phyloP scores from a whole-genome alignment of 2,113 vertebrate genomes.

The Cairina moschata region DNA sequence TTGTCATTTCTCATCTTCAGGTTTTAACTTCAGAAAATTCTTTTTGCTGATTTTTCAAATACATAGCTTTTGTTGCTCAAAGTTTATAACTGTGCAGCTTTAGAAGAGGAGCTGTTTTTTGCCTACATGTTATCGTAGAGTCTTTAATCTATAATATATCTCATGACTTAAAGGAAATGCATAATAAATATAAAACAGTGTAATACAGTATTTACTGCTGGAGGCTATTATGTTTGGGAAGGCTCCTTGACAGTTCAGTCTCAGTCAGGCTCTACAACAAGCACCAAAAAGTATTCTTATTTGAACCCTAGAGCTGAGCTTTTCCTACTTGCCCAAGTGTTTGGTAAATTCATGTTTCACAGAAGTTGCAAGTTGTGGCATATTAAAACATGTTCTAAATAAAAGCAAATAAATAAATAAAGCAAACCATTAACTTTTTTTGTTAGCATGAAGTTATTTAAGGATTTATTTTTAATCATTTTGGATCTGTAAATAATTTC shows the following conservation, averaged over 20 bases:
- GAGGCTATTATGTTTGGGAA: background rate
- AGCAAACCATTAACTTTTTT: background rate
- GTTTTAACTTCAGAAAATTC: background rate
- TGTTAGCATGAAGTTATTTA: background rate
- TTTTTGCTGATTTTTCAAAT: background rate
- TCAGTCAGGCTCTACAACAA: constrained; percentile 28
- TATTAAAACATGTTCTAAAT: constrained; percentile 2
- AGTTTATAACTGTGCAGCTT: background rate
- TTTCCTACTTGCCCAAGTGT: background rate
- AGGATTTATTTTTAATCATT: background rate
- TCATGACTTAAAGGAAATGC: background rate
- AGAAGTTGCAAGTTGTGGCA: background rate
- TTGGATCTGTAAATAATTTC: background rate
- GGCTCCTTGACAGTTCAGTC: background rate
- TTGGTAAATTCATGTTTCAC: background rate
- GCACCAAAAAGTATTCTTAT: background rate
- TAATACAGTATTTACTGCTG: background rate
- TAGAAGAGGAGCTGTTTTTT: background rate
- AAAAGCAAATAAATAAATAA: background rate
- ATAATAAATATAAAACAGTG: background rate
- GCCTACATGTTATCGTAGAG: background rate
- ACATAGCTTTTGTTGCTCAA: background rate
- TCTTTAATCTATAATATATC: background rate
- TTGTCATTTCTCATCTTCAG: background rate
- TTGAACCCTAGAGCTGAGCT: background rate